phyloP scores from a whole-genome alignment of 2,797 vertebrate genomes.

The Sebastes nivosus region DNA sequence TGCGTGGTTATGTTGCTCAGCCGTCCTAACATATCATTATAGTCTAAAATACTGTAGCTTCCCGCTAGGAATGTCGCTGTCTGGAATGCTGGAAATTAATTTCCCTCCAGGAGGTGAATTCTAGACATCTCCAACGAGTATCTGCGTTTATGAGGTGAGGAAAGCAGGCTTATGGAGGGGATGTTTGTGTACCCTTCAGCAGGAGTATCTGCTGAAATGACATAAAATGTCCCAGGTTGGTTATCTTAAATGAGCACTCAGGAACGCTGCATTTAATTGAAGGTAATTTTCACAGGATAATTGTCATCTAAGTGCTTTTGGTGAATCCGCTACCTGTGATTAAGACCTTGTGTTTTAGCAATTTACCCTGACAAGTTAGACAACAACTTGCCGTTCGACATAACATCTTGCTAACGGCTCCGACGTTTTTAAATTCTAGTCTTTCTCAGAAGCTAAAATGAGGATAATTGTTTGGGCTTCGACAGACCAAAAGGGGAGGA shows the following conservation, averaged over 20 bases:
- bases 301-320: slow-evolving; percentile 38
- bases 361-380: slow-evolving; percentile 42
- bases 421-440: slow-evolving; percentile 39
- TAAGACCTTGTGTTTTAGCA: slow-evolving; percentile 34
- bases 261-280: slow-evolving; percentile 29
- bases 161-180: neutral
- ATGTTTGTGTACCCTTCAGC: neutral
- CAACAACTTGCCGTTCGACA: slow-evolving; percentile 27
- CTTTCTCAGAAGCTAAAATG: slow-evolving; percentile 48
- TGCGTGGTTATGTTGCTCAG: slow-evolving; percentile 37
- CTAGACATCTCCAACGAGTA: slow-evolving; percentile 33
- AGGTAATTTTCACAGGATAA: slow-evolving; percentile 31
- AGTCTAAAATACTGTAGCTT: slow-evolving; percentile 55
- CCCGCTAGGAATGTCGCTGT: slow-evolving; percentile 56
- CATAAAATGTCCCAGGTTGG: slow-evolving; percentile 18
- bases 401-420: slow-evolving; percentile 32
- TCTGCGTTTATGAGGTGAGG: slow-evolving; percentile 20
- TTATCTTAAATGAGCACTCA: slow-evolving; percentile 26
- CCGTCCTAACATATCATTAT: slow-evolving; percentile 63
- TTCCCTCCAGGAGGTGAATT: slow-evolving; percentile 50
- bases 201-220: slow-evolving; percentile 15
- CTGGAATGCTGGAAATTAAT: slow-evolving; percentile 63
- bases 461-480: slow-evolving; percentile 45
- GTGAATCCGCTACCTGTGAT: slow-evolving; percentile 48
- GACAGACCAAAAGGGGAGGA: neutral